A percentile compares a stretch with the other conserved stretches of the same genome.
Conservation (phyloP, 2,113 vertebrate genomes). For the Saccopteryx leptura region DNA sequence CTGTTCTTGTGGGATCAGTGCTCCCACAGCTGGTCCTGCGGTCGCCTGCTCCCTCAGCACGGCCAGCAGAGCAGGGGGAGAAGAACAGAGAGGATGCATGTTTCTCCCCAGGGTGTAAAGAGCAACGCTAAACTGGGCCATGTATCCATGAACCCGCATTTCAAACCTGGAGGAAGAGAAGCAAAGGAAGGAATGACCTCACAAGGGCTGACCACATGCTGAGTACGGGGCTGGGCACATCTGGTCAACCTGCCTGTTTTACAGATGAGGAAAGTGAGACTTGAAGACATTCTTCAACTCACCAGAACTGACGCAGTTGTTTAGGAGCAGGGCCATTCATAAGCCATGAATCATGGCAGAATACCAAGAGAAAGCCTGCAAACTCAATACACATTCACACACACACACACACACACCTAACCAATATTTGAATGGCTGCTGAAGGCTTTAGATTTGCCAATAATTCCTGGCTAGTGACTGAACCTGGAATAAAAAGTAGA, state of each 20-base stretch:
- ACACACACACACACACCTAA: background rate
- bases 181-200: background rate
- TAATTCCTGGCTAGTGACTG: background rate
- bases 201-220: fast-evolving
- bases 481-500: background rate
- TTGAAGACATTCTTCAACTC: background rate
- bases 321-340: background rate
- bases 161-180: slow-evolving; percentile 29
- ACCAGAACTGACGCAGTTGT: background rate
- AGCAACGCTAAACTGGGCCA: slow-evolving; percentile 47
- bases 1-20: slow-evolving; percentile 14
- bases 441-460: background rate
- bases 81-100: background rate
- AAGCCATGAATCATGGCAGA: background rate
- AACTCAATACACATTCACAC: background rate
- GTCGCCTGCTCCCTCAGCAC: background rate
- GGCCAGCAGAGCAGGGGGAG: background rate
- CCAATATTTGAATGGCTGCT: background rate
- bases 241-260: background rate
- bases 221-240: background rate
- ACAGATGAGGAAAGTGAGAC: background rate
- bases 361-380: background rate
- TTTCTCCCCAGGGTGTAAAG: background rate
- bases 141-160: background rate
- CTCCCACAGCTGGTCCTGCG: background rate